Conservation (phyloP, 2,888 invertebrate genomes). For the Scaptomyza caliginosa region DNA sequence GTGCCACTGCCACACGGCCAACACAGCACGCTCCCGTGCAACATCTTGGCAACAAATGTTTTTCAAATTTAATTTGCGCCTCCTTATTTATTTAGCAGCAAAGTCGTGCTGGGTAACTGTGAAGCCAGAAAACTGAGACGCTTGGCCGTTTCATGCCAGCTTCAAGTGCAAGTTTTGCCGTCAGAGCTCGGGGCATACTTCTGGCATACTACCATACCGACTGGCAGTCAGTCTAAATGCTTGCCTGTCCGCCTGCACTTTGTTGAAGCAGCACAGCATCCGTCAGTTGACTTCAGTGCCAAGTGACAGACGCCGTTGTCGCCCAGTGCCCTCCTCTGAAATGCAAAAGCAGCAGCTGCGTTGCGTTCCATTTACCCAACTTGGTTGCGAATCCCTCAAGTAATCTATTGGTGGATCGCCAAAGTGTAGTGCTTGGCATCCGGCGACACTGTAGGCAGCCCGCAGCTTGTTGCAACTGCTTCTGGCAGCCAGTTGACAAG, state of each 20-base stretch:
- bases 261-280: slow-evolving; percentile 21
- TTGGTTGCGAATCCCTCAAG: slow-evolving; percentile 26
- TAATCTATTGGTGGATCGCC: slow-evolving; percentile 16
- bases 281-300: slow-evolving; percentile 37
- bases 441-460: background rate
- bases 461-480: slow-evolving; percentile 1
- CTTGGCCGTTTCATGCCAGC: slow-evolving; percentile 1
- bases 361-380: slow-evolving; percentile 11
- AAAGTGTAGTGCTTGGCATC: background rate
- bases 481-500: slow-evolving; percentile 7
- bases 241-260: slow-evolving; percentile 13
- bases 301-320: slow-evolving; percentile 29
- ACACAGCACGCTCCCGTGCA: background rate
- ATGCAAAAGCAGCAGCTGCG: slow-evolving; percentile 1
- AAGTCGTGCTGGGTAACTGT: slow-evolving; percentile 30
- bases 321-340: background rate
- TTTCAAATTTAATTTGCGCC: slow-evolving; percentile 71
- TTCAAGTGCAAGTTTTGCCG: slow-evolving; percentile 13
- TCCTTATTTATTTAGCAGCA: slow-evolving; percentile 66
- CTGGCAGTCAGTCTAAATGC: background rate
- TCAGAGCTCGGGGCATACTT: slow-evolving; percentile 29
- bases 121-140: background rate
- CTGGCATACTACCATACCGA: background rate
- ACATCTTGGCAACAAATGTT: slow-evolving; percentile 30
- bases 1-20: background rate